Evolutionary conservation across 2,888 invertebrate genomes (phyloP).

Genomic region (Rhagophthalmus giganteus): DNA sequence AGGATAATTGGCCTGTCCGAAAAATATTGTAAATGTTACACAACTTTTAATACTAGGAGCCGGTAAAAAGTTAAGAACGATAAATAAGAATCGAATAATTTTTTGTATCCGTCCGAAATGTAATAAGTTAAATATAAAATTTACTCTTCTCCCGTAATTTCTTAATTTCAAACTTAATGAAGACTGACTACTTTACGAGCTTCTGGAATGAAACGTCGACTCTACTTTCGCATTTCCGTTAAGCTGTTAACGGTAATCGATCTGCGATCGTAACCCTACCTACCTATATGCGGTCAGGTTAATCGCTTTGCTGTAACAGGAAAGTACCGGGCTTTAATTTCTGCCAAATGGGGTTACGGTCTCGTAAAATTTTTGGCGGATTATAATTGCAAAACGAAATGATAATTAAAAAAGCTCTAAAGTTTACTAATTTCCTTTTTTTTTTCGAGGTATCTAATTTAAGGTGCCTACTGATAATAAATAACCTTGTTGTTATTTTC

Average conservation of each 20-base stretch:
- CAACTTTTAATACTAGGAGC: too few relatives aligned
- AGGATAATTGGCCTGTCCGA: too few relatives aligned
- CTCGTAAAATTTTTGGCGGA: slow-evolving; percentile 3
- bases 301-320: slow-evolving; percentile 21
- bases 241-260: slow-evolving; percentile 38
- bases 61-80: too few relatives aligned
- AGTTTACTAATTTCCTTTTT: too few relatives aligned
- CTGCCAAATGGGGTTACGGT: slow-evolving; percentile 12
- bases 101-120: too few relatives aligned
- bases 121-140: slow-evolving; percentile 32
- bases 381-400: slow-evolving; percentile 3
- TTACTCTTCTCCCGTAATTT: slow-evolving; percentile 33
- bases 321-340: slow-evolving; percentile 24
- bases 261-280: slow-evolving; percentile 32
- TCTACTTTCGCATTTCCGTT: slow-evolving; percentile 34
- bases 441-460: too few relatives aligned
- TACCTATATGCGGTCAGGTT: slow-evolving; percentile 30
- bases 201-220: slow-evolving; percentile 35
- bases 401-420: not conserved
- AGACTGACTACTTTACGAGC: slow-evolving; percentile 37
- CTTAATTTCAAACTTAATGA: slow-evolving; percentile 34
- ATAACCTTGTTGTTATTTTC: too few relatives aligned
- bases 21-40: too few relatives aligned
- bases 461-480: too few relatives aligned
- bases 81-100: too few relatives aligned